Conservation (phyloP, 2,797 vertebrate genomes). For the Falco concolor region DNA sequence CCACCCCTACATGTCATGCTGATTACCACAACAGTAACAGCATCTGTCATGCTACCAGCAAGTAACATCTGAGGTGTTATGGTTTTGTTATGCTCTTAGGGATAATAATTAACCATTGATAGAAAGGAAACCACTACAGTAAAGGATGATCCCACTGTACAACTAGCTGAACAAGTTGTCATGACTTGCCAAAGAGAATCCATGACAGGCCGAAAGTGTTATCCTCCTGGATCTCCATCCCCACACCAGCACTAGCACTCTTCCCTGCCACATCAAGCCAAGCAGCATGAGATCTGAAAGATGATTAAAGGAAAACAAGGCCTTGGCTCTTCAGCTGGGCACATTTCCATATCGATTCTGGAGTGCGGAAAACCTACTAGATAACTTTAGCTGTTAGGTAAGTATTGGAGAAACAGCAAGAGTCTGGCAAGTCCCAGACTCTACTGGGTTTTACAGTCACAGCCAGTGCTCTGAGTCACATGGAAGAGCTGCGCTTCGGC, state of each 20-base stretch:
- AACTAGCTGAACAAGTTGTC: not conserved
- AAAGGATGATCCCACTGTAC: not conserved
- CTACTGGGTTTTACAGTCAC: not conserved
- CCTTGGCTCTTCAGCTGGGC: not conserved
- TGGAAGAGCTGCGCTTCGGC: not conserved
- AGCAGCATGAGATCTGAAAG: not conserved
- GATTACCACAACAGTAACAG: not conserved
- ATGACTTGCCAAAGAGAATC: not conserved
- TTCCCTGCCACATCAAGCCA: not conserved
- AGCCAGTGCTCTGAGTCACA: not conserved
- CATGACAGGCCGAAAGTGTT: not conserved
- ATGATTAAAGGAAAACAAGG: not conserved
- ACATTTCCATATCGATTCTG: not conserved
- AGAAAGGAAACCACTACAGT: not conserved
- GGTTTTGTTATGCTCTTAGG: not conserved
- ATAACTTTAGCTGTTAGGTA: not conserved
- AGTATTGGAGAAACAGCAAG: not conserved
- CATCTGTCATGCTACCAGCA: constrained; percentile 6
- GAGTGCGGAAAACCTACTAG: not conserved
- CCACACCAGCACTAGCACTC: not conserved
- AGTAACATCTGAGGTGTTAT: not conserved
- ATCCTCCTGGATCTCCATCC: not conserved
- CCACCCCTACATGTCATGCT: not conserved
- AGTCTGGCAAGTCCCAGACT: not conserved
- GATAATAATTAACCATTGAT: not conserved